Evolutionary conservation across 2,113 vertebrate genomes (phyloP).

Genomic region (Centropus bengalensis): DNA sequence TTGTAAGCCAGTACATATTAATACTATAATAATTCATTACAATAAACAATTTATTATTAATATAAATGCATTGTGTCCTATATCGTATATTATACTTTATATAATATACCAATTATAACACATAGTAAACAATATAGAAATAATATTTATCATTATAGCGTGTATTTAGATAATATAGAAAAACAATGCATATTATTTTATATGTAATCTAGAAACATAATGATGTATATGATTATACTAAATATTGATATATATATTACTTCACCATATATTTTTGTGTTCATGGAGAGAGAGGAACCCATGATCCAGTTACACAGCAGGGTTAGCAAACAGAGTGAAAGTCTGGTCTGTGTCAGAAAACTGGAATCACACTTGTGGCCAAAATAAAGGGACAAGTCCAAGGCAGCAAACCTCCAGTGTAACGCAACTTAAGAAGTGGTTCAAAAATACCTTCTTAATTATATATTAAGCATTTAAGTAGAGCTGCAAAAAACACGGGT

Average conservation of each 20-base stretch:
- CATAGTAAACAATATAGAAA: too few relatives aligned
- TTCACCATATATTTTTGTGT: background rate
- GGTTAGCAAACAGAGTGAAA: background rate
- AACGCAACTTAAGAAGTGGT: background rate
- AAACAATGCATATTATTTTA: too few relatives aligned
- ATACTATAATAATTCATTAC: too few relatives aligned
- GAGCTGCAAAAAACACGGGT: background rate
- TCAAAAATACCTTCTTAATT: background rate
- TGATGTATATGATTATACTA: too few relatives aligned
- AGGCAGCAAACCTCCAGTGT: background rate
- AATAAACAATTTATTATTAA: too few relatives aligned
- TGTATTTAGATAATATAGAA: too few relatives aligned
- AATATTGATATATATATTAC: too few relatives aligned
- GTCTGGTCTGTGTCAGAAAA: background rate
- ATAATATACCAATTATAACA: too few relatives aligned
- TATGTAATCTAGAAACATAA: too few relatives aligned
- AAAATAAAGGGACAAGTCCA: constrained; percentile 2
- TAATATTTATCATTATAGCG: too few relatives aligned
- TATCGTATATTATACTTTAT: too few relatives aligned
- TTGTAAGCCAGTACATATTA: background rate
- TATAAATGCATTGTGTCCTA: too few relatives aligned
- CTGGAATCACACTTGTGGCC: background rate
- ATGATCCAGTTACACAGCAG: background rate
- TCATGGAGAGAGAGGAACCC: background rate
- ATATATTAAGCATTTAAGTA: background rate